Evolutionary conservation across 2,797 vertebrate genomes (phyloP).

Genomic region (Peromyscus nudipes): DNA sequence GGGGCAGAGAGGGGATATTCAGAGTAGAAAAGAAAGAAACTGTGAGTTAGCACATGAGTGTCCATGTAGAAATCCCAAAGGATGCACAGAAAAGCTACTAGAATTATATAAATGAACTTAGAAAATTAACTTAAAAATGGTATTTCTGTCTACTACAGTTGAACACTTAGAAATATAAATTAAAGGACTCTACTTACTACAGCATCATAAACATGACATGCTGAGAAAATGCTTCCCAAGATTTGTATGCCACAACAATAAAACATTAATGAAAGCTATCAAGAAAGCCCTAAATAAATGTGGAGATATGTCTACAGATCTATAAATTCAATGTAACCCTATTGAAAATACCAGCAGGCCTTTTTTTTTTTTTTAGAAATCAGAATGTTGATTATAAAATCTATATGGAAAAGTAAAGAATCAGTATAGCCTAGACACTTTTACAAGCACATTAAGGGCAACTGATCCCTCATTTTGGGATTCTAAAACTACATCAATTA

Average conservation of each 20-base stretch:
- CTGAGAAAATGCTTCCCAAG: slow-evolving; percentile 18
- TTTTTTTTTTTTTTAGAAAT: neutral
- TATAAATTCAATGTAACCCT: slow-evolving; percentile 54
- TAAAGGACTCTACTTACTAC: neutral
- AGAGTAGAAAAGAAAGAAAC: neutral
- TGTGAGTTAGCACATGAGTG: neutral
- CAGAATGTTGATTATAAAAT: slow-evolving; percentile 50
- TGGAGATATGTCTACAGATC: neutral
- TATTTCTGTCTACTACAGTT: slow-evolving; percentile 3
- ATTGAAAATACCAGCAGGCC: slow-evolving; percentile 38
- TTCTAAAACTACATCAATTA: slow-evolving; percentile 12
- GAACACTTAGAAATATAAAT: slow-evolving; percentile 35
- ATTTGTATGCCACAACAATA: slow-evolving; percentile 52
- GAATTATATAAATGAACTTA: slow-evolving; percentile 59
- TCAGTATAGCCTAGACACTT: neutral
- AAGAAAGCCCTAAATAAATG: slow-evolving; percentile 53
- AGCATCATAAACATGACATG: slow-evolving; percentile 31
- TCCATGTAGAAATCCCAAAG: slow-evolving; percentile 6
- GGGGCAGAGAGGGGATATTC: neutral
- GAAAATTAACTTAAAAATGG: slow-evolving; percentile 1
- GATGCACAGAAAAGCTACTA: neutral
- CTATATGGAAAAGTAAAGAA: slow-evolving; percentile 52
- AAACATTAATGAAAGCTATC: slow-evolving; percentile 54
- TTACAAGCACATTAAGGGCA: neutral
- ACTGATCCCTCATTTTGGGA: neutral